Evolutionary conservation across 2,113 vertebrate species (phyloP).

Genomic region (Leucoraja erinaceus): DNA sequence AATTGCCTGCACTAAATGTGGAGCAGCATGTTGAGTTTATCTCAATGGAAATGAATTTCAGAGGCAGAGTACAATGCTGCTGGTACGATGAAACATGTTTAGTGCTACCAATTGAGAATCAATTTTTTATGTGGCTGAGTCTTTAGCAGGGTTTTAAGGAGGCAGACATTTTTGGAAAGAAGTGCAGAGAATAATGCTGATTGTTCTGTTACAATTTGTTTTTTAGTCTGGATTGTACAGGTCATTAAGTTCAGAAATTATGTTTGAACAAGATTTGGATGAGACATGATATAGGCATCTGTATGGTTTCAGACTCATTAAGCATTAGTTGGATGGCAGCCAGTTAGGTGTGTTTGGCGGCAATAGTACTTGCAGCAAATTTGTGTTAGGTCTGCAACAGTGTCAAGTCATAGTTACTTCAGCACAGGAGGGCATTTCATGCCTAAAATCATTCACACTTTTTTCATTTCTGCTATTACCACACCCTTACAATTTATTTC

Average conservation of each 20-base stretch:
- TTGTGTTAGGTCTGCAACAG: neutral
- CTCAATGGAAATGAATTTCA: no score
- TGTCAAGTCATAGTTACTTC: neutral
- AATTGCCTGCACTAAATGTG: no score
- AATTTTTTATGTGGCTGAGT: neutral
- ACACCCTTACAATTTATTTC: neutral
- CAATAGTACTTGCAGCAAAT: neutral
- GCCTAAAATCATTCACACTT: neutral
- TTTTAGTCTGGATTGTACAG: neutral
- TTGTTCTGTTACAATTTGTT: neutral
- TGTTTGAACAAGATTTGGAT: neutral
- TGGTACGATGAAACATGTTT: no score
- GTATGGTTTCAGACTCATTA: neutral
- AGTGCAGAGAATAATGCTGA: neutral
- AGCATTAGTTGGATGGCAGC: neutral
- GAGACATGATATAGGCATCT: neutral
- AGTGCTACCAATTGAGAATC: no score
- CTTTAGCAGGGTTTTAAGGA: neutral
- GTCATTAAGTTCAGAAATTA: neutral
- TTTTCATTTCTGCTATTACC: neutral
- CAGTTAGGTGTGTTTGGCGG: neutral
- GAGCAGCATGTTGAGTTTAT: no score
- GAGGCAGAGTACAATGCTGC: no score
- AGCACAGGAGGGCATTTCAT: neutral
- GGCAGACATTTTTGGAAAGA: neutral